These are phyloP conservation scores for Haliclona indistincta DNA, from an alignment of 37 sponge, comb jelly and placozoan species.

Conservation along the genomic window DNA sequence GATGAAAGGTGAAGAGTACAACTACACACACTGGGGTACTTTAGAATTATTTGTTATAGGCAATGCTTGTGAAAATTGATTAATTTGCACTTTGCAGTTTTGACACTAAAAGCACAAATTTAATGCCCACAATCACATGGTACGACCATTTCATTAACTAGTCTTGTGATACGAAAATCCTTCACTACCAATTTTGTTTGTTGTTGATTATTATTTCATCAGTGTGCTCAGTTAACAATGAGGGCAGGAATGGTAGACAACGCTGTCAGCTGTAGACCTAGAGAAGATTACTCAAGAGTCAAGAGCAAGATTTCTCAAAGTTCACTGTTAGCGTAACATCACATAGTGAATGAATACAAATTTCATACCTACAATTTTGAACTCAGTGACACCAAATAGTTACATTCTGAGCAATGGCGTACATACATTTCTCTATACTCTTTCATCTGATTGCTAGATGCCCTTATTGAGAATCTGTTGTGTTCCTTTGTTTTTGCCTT, in stretches of 20 bases:
- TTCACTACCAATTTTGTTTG: constrained; percentile 11
- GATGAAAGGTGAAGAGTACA: background rate
- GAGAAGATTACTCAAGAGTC: no score
- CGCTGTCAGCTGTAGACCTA: constrained; percentile 81
- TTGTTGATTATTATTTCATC: constrained; percentile 36
- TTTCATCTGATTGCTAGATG: background rate
- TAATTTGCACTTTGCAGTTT: background rate
- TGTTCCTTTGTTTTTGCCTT: constrained; percentile 52
- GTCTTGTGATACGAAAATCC: background rate
- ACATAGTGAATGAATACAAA: no score
- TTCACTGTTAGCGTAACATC: no score
- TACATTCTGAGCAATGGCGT: no score
- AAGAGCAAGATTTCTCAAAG: no score
- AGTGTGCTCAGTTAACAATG: constrained; percentile 73
- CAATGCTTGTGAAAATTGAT: no score
- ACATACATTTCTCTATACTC: no score
- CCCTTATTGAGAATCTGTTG: constrained; percentile 58
- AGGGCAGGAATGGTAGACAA: constrained; percentile 56
- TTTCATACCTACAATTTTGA: no score
- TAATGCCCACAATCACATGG: no score
- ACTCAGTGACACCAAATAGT: no score
- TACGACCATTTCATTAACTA: background rate
- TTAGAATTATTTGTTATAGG: no score
- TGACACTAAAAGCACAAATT: background rate
- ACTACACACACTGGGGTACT: background rate